Base-by-base conservation (phyloP, 2,888 invertebrate genomes). In the Galerucella nymphaeae region DNA sequence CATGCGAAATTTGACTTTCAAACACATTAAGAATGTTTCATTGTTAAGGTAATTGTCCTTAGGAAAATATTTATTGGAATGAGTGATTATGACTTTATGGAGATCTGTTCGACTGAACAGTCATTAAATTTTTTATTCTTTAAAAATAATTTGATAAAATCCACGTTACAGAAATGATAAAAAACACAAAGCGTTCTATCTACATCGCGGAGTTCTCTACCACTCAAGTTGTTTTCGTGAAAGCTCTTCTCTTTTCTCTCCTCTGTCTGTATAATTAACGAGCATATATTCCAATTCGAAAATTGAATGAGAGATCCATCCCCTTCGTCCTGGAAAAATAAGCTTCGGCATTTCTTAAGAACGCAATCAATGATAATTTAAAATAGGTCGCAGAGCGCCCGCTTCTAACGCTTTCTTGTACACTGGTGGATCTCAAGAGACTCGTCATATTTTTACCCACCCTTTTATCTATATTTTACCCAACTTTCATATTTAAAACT, bases 281-380 rank as follows among this genome's bases (percentile, higher is more conserved):
- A 71, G 64, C 71, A 69, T 55, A 71, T 70, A 72, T 75, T 71
- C 70, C 68, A 75, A 73, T 71, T 74, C 55, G 72, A 71, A 72
- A 76, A 76, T 76, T 74, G 72, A 74, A 73, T 73, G 73, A 70
- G 70, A 74, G 66, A 66, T 71, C 64, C 64, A 62, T 62, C 71
- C 72, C 75, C 73, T 73, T 59, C 71, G 67, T 59, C 61, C 58
- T 48, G 67, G 70, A 74, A 74, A 76, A 76, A 75, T 76, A 75
- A 76, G 73, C 75, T 73, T 75, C 67, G 75, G 70, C 75, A 71
- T 71, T 73, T 72, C 73, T 77, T 73, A 76, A 74, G 73, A 75
- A 78, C 75, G 79, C 78, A 79, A 77, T 77, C 78, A 78, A 78
- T 78, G 79, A 79, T 80, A 78, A 79, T 79, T 80, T 79, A 76